phyloP scores from a whole-genome alignment of 1,140 invertebrate genomes.

The Drosophila repleta region DNA sequence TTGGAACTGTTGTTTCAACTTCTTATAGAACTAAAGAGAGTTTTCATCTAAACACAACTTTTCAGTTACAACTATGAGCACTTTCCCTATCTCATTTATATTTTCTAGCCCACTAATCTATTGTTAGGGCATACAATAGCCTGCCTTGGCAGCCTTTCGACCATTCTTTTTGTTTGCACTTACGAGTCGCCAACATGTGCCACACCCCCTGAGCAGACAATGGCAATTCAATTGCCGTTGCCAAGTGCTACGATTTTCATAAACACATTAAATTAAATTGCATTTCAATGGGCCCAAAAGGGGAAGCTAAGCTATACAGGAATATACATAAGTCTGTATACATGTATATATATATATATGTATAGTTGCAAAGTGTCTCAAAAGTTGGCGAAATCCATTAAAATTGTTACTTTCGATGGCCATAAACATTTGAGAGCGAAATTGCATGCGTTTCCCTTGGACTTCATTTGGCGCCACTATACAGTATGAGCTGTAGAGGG shows the following conservation, averaged over 20 bases:
- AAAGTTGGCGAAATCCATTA: constrained; percentile 64
- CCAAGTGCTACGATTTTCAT: constrained; percentile 69
- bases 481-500: not conserved
- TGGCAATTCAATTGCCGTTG: constrained; percentile 61
- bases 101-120: no score
- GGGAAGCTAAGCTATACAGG: not conserved
- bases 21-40: no score
- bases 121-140: no score
- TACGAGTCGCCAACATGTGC: constrained; percentile 19
- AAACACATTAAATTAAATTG: constrained; percentile 84
- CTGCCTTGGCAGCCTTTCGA: not conserved
- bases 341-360: no score
- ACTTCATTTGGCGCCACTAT: constrained; percentile 21
- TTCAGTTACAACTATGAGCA: no score
- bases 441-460: constrained; percentile 12
- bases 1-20: no score
- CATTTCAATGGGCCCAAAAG: constrained; percentile 51
- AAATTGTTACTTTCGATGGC: constrained; percentile 37
- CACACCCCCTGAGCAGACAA: constrained; percentile 56
- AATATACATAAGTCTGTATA: no score
- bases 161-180: constrained; percentile 6
- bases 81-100: no score
- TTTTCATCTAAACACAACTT: no score
- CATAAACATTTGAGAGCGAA: constrained; percentile 47
- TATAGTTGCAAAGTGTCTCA: constrained; percentile 29